phyloP scores from a whole-genome alignment of 2,888 invertebrate genomes.

The Leptothorax acervorum region DNA sequence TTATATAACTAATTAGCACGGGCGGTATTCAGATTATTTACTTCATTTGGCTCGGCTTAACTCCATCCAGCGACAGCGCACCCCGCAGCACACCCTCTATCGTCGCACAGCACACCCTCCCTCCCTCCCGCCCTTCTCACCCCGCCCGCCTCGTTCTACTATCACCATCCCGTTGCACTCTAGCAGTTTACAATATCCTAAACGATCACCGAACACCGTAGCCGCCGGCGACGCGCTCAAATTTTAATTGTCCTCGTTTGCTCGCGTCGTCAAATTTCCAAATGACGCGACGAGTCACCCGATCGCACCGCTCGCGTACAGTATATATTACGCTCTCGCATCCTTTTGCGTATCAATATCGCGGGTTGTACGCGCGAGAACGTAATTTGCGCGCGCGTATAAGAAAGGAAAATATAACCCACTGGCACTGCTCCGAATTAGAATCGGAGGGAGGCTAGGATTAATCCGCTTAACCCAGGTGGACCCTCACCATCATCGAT shows the following conservation, averaged over 20 bases:
- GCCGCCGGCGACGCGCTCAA: constrained; percentile 53
- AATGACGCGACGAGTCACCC: constrained; percentile 55
- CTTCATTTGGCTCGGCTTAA: constrained; percentile 76
- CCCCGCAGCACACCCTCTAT: constrained; percentile 42
- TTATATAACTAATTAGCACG: constrained; percentile 83
- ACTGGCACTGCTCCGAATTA: neutral
- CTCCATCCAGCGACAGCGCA: constrained; percentile 64
- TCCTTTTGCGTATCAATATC: constrained; percentile 52
- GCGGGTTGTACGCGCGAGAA: constrained; percentile 16
- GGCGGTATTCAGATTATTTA: constrained; percentile 81
- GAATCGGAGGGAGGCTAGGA: constrained; percentile 6
- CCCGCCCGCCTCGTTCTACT: neutral
- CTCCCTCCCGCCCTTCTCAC: neutral
- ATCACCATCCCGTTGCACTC: constrained; percentile 16
- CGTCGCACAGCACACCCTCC: constrained; percentile 4
- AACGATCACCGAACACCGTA: constrained; percentile 57
- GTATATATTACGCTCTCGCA: constrained; percentile 46
- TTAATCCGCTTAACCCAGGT: constrained; percentile 29
- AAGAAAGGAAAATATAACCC: constrained; percentile 9
- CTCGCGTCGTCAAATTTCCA: constrained; percentile 57
- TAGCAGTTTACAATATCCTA: constrained; percentile 57
- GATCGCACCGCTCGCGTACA: constrained; percentile 43
- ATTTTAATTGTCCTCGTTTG: constrained; percentile 58
- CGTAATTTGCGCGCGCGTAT: constrained; percentile 7
- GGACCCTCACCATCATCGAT: constrained; percentile 70